Evolutionary conservation across 2,888 invertebrate genomes (phyloP), one percentile per base, ranked within the genome.

Genomic region (Tachystola acroxantha): DNA sequence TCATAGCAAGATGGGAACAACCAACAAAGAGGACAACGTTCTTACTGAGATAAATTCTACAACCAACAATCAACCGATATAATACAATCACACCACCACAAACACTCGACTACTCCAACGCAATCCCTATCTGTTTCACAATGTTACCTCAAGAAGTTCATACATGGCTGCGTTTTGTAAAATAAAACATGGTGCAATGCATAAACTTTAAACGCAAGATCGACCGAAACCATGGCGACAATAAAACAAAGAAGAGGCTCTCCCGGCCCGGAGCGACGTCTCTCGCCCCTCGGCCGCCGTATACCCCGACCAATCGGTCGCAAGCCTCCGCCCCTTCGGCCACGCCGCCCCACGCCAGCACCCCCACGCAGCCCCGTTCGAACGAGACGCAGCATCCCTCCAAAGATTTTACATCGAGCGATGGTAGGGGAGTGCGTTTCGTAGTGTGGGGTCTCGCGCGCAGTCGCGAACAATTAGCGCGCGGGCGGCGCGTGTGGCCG

Each of bases 131-230:
- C 64, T 61, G 62, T 72, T 74, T 67, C 73, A 72, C 71, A 19
- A 58, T 69, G 68, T 62, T 75, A 76, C 79, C 76, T 74, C 68
- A 73, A 80, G 74, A 77, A 77, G 71, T 79, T 72, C 78, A 80
- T 80, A 74, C 79, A 74, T 78, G 78, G 77, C 78, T 77, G 69
- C 67, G 72, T 81, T 84, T 80, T 80, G 74, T 75, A 73, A 79
- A 81, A 80, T 78, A 85, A 85, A 82, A 84, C 81, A 79, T 78
- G 70, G 81, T 80, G 78, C 81, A 84, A 85, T 82, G 82, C 79
- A 85, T 85, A 82, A 86, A 82, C 77, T 85, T 84, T 80, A 78
- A 80, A 77, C 84, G 82, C 82, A 81, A 84, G 79, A 85, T 78
- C 85, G 78, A 72, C 85, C 77, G 79, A 68, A 78, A 77, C 79